phyloP scores from a whole-genome alignment of 1,140 invertebrate species.

The Platyura marginata region DNA sequence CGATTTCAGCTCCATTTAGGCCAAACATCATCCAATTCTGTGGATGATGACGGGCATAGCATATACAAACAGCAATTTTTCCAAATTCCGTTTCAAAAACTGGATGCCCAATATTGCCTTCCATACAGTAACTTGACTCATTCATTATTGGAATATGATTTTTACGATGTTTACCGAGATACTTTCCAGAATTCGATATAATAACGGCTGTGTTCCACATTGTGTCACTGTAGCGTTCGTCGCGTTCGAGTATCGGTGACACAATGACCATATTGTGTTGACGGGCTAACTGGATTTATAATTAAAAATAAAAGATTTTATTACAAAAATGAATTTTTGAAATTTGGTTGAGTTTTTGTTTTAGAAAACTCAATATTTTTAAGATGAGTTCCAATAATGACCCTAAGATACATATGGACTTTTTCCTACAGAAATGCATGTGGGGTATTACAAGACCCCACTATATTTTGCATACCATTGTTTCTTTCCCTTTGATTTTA shows the following conservation, averaged over 20 bases:
- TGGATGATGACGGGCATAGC: slow-evolving; percentile 95
- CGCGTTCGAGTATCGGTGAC: slow-evolving; percentile 88
- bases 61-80: slow-evolving; percentile 89
- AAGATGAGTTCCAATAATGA: too few species aligned
- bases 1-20: slow-evolving; percentile 93
- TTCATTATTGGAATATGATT: slow-evolving; percentile 97
- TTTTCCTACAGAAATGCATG: too few species aligned
- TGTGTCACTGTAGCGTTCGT: slow-evolving; percentile 65
- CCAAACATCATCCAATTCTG: slow-evolving; percentile 96
- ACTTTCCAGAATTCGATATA: slow-evolving; percentile 68
- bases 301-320: slow-evolving; percentile 1
- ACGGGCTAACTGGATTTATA: slow-evolving; percentile 52
- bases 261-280: slow-evolving; percentile 90
- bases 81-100: slow-evolving; percentile 81
- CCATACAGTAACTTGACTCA: slow-evolving; percentile 96
- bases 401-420: too few species aligned
- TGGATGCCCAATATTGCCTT: slow-evolving; percentile 90
- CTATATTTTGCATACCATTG: too few species aligned
- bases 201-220: slow-evolving; percentile 96
- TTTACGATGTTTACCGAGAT: slow-evolving; percentile 90
- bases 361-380: too few species aligned
- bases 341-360: too few species aligned
- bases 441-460: too few species aligned
- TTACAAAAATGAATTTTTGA: too few species aligned
- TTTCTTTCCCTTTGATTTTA: too few species aligned